Evolutionary conservation across 2,888 invertebrate species (phyloP).

Genomic region (Volucella bombylans): DNA sequence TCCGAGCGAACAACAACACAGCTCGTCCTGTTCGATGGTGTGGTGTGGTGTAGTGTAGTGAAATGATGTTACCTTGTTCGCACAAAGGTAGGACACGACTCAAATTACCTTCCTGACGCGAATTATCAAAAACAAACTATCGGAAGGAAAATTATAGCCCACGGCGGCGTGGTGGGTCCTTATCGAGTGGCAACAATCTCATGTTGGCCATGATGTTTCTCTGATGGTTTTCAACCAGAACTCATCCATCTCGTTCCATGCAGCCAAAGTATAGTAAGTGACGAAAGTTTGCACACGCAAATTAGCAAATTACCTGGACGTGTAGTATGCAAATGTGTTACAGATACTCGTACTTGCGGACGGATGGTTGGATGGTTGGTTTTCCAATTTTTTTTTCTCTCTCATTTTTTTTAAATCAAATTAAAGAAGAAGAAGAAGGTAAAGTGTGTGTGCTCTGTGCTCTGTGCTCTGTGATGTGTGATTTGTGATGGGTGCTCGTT

Average conservation of each 20-base stretch:
- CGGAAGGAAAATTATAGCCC: constrained; percentile 59
- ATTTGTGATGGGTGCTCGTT: too few species aligned
- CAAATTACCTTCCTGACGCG: constrained; percentile 55
- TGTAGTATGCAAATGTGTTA: constrained; percentile 71
- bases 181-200: constrained; percentile 63
- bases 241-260: constrained; percentile 61
- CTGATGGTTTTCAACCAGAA: constrained; percentile 29
- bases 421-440: constrained; percentile 46
- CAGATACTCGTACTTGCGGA: constrained; percentile 36
- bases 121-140: constrained; percentile 73
- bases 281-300: constrained; percentile 65
- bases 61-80: constrained; percentile 45
- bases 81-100: constrained; percentile 61
- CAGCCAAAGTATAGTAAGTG: constrained; percentile 49
- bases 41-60: too few species aligned
- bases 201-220: constrained; percentile 49
- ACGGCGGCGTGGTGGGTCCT: constrained; percentile 32
- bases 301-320: constrained; percentile 63
- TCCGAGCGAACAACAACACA: constrained; percentile 37
- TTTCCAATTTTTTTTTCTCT: background rate
- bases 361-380: background rate
- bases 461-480: too few species aligned
- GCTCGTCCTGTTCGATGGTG: constrained; percentile 34
- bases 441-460: background rate
- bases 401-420: constrained; percentile 44